phyloP scores from a whole-genome alignment of 2,888 invertebrate genomes.

The Sesamia inferens region DNA sequence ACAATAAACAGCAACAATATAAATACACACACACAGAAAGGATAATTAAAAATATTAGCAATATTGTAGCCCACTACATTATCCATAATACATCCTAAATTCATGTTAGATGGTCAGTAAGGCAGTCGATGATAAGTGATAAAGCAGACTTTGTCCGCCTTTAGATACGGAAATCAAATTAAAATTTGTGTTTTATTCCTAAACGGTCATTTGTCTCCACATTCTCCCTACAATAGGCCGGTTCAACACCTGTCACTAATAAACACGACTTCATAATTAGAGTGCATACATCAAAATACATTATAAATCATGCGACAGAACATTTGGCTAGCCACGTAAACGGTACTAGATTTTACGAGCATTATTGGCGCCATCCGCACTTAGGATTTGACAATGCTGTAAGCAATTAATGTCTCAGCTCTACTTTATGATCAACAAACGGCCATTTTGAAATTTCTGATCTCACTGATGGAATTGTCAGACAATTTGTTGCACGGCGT shows the following conservation, averaged over 20 bases:
- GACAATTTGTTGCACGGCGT: neutral
- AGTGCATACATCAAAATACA: conserved; percentile 7
- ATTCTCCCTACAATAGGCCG: neutral
- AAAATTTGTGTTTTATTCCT: neutral
- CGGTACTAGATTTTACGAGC: conserved; percentile 16
- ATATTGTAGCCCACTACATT: too few species aligned
- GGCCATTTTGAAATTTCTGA: neutral
- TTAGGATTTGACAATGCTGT: conserved; percentile 13
- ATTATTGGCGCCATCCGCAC: conserved; percentile 33
- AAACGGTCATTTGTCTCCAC: neutral
- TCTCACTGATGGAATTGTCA: neutral
- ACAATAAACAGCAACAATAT: too few species aligned
- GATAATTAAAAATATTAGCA: too few species aligned
- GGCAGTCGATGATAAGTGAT: too few species aligned
- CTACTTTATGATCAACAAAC: conserved; percentile 10
- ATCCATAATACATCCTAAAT: neutral
- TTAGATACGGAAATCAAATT: neutral
- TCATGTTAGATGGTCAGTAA: neutral
- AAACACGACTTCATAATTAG: neutral
- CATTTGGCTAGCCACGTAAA: conserved; percentile 15
- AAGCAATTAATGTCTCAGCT: conserved; percentile 9
- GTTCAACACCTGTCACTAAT: neutral
- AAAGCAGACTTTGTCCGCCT: too few species aligned
- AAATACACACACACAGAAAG: too few species aligned
- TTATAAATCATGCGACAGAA: conserved; percentile 4